Evolutionary conservation across 2,888 invertebrate genomes (phyloP), one percentile per base, ranked within the genome.

Genomic region (Rhopalosiphum nymphaeae): DNA sequence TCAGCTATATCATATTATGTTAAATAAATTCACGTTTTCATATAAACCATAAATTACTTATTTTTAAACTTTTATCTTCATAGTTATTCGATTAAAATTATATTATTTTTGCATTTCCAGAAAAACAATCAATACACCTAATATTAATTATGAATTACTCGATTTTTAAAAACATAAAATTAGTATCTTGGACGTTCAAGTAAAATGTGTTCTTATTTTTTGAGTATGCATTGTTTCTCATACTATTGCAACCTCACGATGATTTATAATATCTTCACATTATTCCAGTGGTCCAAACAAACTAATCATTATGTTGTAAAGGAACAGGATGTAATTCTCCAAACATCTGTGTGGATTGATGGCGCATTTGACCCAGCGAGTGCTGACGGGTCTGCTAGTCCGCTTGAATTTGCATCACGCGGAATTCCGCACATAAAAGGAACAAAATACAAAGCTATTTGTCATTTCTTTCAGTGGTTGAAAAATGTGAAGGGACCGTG

Each of bases 271-370:
- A 67, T 7, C 13, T 42, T 42, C 21, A 89, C 36, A 57, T 46
- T 13, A 61, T 46, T 25, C n/a, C 46, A 92, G 92, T 44, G 86
- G 86, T 92, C 92, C 92, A 92, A 92, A 92, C 92, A 92, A 87
- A 92, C 92, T 57, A 61, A 92, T 44, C 46, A 86, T 36, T 44
- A 85, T 84, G 42, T 56, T 42, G 44, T 61, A 61, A 46, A 78
- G 36, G 78, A 78, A 78, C 36, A 86, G 86, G 92, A 87, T 92
- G 86, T 86, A n/a, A 86, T 86, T 57, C 46, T 57, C 4, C 46
- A 25, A 86, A 56, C 92, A 92, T 92, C 92, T 92, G 92, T 85
- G 57, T n/a, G n/a, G 21, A 78, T 36, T 78, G 78, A 36, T 78
- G 78, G 86, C 10, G 13, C 49, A n/a, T 61, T 90, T n/a, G 90